phyloP scores from a whole-genome alignment of 1,140 invertebrate species.

The Melipona quadrifasciata region DNA sequence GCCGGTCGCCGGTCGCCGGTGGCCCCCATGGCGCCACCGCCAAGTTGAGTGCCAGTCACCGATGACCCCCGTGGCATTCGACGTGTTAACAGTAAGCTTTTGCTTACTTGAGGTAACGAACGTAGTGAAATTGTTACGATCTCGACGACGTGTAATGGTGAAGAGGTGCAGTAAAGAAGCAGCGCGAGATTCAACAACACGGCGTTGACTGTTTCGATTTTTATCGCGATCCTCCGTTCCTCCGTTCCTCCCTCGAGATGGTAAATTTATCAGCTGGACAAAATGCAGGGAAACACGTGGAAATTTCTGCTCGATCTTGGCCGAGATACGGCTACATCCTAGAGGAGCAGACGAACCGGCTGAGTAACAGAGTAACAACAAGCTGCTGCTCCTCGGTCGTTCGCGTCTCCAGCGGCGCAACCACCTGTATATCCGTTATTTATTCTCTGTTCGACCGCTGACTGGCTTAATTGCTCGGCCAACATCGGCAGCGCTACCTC shows the following conservation, averaged over 20 bases:
- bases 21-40: no score
- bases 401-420: slow-evolving; percentile 36
- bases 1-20: no score
- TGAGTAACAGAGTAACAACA: slow-evolving; percentile 30
- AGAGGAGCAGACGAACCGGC: slow-evolving; percentile 9
- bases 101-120: background rate
- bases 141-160: background rate
- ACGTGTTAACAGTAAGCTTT: background rate
- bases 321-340: background rate
- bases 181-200: background rate
- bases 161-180: background rate
- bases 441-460: slow-evolving; percentile 69
- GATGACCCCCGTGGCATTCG: no score
- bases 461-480: slow-evolving; percentile 71
- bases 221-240: background rate
- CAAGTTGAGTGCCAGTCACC: no score
- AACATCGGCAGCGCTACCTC: slow-evolving; percentile 69
- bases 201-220: background rate
- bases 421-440: slow-evolving; percentile 72
- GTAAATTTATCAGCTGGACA: background rate
- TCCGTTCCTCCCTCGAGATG: background rate
- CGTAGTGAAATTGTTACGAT: background rate
- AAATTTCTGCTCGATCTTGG: background rate
- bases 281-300: background rate
- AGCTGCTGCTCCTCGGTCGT: slow-evolving; percentile 4